Percentiles rank a stretch among this genome's conserved stretches.
Evolutionary conservation across 2,888 invertebrate genomes (phyloP).

Genomic region (Calephelis perditalis): DNA sequence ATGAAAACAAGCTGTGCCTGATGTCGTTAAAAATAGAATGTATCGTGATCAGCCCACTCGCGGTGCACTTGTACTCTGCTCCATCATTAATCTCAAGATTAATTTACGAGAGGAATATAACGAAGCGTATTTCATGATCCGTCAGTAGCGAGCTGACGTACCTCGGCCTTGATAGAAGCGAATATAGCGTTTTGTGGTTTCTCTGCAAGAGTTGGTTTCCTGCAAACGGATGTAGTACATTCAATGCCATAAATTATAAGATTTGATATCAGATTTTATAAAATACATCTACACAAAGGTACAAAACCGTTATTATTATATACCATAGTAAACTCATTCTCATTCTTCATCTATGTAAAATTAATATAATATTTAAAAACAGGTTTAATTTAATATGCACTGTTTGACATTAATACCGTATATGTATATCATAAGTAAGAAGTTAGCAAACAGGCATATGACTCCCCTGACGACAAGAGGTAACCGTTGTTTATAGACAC

Average conservation of each 20-base stretch:
- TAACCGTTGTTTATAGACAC: no score
- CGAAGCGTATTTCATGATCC: conserved; percentile 1
- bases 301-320: background rate
- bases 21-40: conserved; percentile 3
- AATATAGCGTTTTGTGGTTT: background rate
- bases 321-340: no score
- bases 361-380: no score
- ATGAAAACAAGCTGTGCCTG: no score
- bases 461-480: no score
- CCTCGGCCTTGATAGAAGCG: background rate
- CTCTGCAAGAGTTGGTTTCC: background rate
- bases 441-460: no score
- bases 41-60: conserved; percentile 6
- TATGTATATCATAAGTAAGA: no score
- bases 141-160: no score
- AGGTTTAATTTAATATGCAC: background rate
- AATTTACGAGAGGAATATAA: conserved; percentile 12
- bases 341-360: no score
- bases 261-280: background rate
- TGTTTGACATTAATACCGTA: no score
- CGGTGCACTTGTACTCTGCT: conserved; percentile 1
- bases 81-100: conserved; percentile 13
- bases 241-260: background rate
- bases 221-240: background rate
- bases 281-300: background rate